phyloP scores from a whole-genome alignment of 2,888 invertebrate species.

The Cheiracanthium punctorium region DNA sequence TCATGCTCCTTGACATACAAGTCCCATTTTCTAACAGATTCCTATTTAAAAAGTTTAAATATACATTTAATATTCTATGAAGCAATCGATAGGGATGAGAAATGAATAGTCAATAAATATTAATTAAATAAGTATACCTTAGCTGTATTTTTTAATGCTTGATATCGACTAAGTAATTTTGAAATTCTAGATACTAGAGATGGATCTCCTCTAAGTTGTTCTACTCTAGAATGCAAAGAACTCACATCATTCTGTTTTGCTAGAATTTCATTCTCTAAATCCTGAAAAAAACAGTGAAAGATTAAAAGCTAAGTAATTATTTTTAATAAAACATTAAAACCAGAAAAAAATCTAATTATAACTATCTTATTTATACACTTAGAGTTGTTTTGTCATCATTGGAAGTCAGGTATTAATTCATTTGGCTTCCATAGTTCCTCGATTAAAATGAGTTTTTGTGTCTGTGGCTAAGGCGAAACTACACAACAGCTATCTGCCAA shows the following conservation, averaged over 20 bases:
- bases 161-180: constrained; percentile 87
- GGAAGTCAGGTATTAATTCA: too few relatives aligned
- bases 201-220: constrained; percentile 84
- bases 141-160: constrained; percentile 86
- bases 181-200: constrained; percentile 85
- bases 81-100: not conserved
- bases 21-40: constrained; percentile 88
- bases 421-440: too few relatives aligned
- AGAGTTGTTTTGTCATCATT: too few relatives aligned
- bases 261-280: constrained; percentile 83
- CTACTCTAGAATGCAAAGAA: constrained; percentile 82
- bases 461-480: too few relatives aligned
- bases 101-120: too few relatives aligned
- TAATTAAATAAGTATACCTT: constrained; percentile 77
- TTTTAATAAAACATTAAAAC: too few relatives aligned
- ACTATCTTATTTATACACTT: too few relatives aligned
- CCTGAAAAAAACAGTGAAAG: constrained; percentile 73
- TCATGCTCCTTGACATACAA: constrained; percentile 90
- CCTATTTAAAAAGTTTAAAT: constrained; percentile 77
- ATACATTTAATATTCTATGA: constrained; percentile 1
- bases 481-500: too few relatives aligned
- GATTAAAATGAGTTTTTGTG: too few relatives aligned
- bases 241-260: constrained; percentile 83
- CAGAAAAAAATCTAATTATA: too few relatives aligned
- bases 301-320: not conserved